Conservation (phyloP, 2,113 vertebrate species). For the Aegypius monachus region DNA sequence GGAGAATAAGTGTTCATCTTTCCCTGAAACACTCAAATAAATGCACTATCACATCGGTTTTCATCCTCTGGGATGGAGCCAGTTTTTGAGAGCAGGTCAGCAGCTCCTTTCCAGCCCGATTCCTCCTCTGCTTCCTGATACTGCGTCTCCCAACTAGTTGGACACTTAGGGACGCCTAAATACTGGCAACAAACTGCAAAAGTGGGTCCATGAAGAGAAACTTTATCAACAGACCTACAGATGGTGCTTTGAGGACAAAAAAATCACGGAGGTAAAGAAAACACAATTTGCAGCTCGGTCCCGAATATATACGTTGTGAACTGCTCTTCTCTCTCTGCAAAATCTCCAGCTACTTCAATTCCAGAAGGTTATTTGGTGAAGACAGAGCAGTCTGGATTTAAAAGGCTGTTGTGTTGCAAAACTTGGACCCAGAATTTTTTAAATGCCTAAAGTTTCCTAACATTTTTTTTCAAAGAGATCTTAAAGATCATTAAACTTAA, state of each 20-base stretch:
- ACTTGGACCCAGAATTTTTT: background rate
- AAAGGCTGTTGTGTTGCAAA: background rate
- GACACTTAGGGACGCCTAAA: background rate
- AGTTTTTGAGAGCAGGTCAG: background rate
- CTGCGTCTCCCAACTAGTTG: background rate
- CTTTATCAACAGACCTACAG: background rate
- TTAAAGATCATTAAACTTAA: background rate
- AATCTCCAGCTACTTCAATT: background rate
- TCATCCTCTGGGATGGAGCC: background rate
- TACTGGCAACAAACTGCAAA: background rate
- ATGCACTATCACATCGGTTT: background rate
- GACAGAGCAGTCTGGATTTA: background rate
- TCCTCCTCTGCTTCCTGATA: background rate
- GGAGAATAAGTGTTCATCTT: background rate
- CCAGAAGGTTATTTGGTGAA: background rate
- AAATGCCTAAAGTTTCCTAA: background rate
- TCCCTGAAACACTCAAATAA: background rate
- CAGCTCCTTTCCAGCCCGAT: background rate
- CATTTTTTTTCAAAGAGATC: background rate
- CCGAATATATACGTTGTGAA: background rate
- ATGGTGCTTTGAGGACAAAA: background rate
- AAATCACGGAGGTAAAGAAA: background rate
- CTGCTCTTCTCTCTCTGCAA: background rate
- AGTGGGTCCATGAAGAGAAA: background rate
- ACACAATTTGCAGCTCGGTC: background rate